Conservation (phyloP, 2,888 invertebrate genomes). For the Campoletis raptor region DNA sequence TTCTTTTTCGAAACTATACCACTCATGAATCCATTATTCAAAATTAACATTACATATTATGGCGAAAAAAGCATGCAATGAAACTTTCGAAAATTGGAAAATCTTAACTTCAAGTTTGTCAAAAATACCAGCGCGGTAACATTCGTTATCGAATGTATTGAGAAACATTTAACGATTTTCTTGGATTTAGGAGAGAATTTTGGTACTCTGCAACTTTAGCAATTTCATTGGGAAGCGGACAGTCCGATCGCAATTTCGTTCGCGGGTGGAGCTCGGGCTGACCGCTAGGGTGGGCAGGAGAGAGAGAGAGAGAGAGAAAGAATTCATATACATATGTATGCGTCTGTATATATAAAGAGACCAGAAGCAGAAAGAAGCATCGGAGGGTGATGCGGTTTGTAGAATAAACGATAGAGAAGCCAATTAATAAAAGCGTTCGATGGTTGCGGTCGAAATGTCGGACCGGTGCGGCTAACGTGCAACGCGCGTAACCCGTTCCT, state of each 20-base stretch:
- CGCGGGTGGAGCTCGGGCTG: slow-evolving; percentile 14
- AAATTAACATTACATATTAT: too few relatives aligned
- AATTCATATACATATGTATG: slow-evolving; percentile 27
- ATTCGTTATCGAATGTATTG: neutral
- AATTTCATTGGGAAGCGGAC: slow-evolving; percentile 46
- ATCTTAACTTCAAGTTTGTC: too few relatives aligned
- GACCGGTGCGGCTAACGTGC: slow-evolving; percentile 42
- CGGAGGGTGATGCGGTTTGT: slow-evolving; percentile 51
- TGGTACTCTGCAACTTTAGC: slow-evolving; percentile 52
- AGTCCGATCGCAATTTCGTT: slow-evolving; percentile 41
- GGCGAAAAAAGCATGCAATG: too few relatives aligned
- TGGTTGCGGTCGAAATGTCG: slow-evolving; percentile 61
- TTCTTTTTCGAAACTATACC: too few relatives aligned
- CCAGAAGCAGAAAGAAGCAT: slow-evolving; percentile 30
- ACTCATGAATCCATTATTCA: too few relatives aligned
- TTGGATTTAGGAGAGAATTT: slow-evolving; percentile 19
- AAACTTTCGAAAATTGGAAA: too few relatives aligned
- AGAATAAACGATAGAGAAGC: slow-evolving; percentile 62
- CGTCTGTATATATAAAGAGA: slow-evolving; percentile 17
- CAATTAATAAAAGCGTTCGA: slow-evolving; percentile 67
- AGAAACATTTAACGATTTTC: slow-evolving; percentile 10
- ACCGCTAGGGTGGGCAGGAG: neutral
- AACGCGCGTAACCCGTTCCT: slow-evolving; percentile 21
- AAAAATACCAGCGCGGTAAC: neutral
- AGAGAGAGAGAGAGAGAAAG: slow-evolving; percentile 16